Conservation (phyloP, 2,797 vertebrate species). For the Pangasius krempfi region DNA sequence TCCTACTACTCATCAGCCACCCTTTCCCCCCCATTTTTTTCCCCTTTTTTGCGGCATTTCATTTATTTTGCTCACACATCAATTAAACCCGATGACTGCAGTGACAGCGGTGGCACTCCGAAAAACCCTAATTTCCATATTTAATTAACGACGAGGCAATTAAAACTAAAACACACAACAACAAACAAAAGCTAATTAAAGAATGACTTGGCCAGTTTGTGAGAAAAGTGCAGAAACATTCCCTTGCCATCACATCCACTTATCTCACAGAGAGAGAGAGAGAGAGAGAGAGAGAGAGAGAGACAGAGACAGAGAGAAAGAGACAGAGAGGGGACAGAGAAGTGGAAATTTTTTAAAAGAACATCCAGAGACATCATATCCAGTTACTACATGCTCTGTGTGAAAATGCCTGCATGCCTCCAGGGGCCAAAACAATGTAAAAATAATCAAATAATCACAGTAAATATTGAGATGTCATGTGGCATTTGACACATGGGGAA, state of each 20-base stretch:
- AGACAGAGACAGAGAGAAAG: neutral
- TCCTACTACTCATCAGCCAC: constrained; percentile 35
- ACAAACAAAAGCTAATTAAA: constrained; percentile 69
- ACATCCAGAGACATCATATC: neutral
- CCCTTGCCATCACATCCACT: constrained; percentile 62
- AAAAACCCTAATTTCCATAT: constrained; percentile 63
- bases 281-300: neutral
- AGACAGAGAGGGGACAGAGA: neutral
- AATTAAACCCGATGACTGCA: constrained; percentile 38
- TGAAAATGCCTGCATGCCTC: neutral
- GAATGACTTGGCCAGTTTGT: constrained; percentile 61
- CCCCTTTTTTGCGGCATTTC: constrained; percentile 20
- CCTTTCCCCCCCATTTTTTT: constrained; percentile 1
- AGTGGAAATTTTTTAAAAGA: neutral
- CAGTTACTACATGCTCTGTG: neutral
- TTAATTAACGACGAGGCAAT: constrained; percentile 65
- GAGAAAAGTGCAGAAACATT: constrained; percentile 57
- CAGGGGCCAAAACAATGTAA: constrained; percentile 20
- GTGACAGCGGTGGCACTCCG: constrained; percentile 33
- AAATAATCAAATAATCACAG: constrained; percentile 34
- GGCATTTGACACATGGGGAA: constrained; percentile 23
- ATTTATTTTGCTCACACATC: constrained; percentile 40
- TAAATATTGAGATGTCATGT: constrained; percentile 37
- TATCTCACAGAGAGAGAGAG: constrained; percentile 62
- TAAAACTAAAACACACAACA: constrained; percentile 64